Conservation (phyloP, 2,113 vertebrate species). For the Etheostoma spectabile region DNA sequence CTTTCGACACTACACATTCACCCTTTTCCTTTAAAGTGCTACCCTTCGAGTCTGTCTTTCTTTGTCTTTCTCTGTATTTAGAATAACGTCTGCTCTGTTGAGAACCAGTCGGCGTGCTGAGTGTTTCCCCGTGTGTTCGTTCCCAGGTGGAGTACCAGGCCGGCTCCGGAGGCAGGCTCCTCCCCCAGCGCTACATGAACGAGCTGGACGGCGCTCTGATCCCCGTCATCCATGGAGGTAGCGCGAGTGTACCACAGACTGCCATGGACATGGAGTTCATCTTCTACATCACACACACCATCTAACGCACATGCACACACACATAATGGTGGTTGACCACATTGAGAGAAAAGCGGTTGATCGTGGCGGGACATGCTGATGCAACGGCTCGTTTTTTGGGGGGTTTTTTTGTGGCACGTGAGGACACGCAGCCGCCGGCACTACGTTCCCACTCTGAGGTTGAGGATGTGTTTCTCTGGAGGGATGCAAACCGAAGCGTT, state of each 20-base stretch:
- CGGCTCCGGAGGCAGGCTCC: constrained; percentile 88
- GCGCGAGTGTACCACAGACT: constrained; percentile 84
- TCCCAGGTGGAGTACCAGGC: constrained; percentile 95
- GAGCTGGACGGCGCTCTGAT: constrained; percentile 92
- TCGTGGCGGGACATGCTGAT: background rate
- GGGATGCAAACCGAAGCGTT: constrained; percentile 1
- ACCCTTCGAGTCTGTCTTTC: too few relatives aligned
- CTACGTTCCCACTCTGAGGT: constrained; percentile 5
- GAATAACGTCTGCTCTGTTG: background rate
- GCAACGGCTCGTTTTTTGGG: background rate
- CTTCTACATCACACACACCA: constrained; percentile 91
- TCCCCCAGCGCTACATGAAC: constrained; percentile 94
- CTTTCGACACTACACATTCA: too few relatives aligned
- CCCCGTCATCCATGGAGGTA: constrained; percentile 92
- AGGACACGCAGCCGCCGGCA: background rate
- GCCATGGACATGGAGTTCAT: constrained; percentile 92
- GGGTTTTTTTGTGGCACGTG: background rate
- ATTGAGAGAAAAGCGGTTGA: constrained; percentile 1
- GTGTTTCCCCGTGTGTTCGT: background rate
- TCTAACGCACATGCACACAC: too few relatives aligned
- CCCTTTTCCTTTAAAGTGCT: too few relatives aligned
- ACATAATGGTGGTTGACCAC: constrained; percentile 31
- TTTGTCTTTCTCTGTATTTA: too few relatives aligned
- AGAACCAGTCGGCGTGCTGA: background rate
- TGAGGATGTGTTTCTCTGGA: background rate